phyloP scores from a whole-genome alignment of 2,113 vertebrate genomes.

The Pandion haliaetus region DNA sequence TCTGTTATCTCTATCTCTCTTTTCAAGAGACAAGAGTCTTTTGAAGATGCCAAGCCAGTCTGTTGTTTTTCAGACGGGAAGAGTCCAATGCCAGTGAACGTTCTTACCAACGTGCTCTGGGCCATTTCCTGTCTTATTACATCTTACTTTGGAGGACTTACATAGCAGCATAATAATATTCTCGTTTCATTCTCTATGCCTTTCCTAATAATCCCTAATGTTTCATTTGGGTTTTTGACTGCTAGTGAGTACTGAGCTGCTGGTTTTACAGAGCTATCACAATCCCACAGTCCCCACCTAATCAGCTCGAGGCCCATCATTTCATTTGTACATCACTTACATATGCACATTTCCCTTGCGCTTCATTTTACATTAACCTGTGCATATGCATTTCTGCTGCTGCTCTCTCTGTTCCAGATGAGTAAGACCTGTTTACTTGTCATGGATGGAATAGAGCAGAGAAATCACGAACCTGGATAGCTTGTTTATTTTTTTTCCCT shows the following conservation, averaged over 20 bases:
- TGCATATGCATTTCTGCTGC: background rate
- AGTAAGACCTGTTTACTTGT: background rate
- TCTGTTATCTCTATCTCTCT: background rate
- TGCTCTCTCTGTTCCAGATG: background rate
- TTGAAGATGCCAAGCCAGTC: background rate
- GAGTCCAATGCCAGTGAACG: rapidly evolving
- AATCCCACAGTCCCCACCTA: background rate
- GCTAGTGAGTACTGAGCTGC: background rate
- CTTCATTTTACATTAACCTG: background rate
- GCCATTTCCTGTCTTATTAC: background rate
- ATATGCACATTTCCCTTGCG: background rate
- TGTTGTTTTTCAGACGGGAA: background rate
- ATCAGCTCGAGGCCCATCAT: background rate
- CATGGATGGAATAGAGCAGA: background rate
- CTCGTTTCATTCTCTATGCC: background rate
- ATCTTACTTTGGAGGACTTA: background rate
- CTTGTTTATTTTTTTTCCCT: background rate
- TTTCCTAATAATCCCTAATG: background rate
- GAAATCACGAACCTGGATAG: background rate
- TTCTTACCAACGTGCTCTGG: background rate
- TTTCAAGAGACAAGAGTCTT: background rate
- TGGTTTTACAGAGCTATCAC: background rate
- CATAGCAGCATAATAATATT: background rate
- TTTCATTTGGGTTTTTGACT: background rate
- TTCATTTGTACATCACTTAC: background rate